Base-by-base conservation (phyloP, 1,140 invertebrate species). In the Drosophila rufa region DNA sequence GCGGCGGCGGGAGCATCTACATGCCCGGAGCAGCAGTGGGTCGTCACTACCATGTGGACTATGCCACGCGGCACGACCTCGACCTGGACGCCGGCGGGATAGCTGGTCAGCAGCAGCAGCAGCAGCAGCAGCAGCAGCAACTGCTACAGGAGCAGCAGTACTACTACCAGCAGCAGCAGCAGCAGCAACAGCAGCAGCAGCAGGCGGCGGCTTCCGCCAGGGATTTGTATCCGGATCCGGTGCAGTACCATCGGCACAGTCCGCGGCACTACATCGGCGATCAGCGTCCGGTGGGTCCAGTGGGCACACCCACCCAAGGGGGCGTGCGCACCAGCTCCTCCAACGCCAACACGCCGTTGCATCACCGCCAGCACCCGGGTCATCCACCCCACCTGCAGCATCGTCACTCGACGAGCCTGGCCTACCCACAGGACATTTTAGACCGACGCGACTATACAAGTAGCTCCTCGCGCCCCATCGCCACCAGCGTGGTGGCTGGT, bases 391-490 rank as follows among this genome's bases (percentile, higher is more conserved):
- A 60, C 55, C 67, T 73, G 75, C 75, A 81, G 57, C 76, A 81
- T 14, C 87, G 86, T 4, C 87, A 91, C 61, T 84, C 87, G 83
- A 91, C 89, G 79, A 91, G 79, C 80, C 87, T 91, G 91, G 91
- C 50, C 47, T 92, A 92, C 91, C 91, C 85, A 92, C 91, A 92
- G 91, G 91, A 92, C 91, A 92, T 91, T 92, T 92, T 92, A 92
- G 91, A 92, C 91, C 91, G 84, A 92, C 91, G 91, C 84, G 91
- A 92, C 60, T 92, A 92, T 92, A 92, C 89, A 92, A 92, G 40
- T 92, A 92, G 67, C 78, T 64, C 78, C 43, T 50, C 50, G 40
- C 82, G 90, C 33, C 74, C 82, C 19, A 83, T 86, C 1, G 82
- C 90, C 58, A 86, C 89, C 33, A 75, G 55, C 50, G 79, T 82